Percentiles rank a stretch among this genome's conserved stretches.
These are phyloP conservation scores for Pteromalus puparum DNA, from an alignment of 1,140 invertebrate genomes.

Conservation along the genomic window DNA sequence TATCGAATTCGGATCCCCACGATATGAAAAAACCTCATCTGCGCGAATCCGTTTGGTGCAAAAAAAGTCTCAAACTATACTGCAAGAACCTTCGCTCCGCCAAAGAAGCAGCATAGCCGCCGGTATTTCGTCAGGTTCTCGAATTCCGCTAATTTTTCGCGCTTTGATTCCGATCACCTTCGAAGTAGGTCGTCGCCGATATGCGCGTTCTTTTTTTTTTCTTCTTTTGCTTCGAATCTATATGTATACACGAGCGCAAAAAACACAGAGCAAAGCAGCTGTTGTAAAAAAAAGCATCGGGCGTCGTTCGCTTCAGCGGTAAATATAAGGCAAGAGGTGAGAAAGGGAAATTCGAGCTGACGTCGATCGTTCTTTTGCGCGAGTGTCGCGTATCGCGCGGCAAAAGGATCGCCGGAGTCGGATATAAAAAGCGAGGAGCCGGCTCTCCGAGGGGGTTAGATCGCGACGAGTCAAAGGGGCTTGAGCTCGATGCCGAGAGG, in stretches of 20 bases:
- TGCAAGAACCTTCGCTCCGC: background rate
- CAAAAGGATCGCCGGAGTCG: slow-evolving; percentile 35
- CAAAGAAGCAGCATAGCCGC: background rate
- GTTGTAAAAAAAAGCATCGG: slow-evolving; percentile 20
- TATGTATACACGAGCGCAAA: background rate
- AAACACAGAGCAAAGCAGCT: background rate
- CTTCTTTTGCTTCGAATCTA: background rate
- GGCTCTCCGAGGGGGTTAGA: slow-evolving; percentile 1
- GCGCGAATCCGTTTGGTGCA: no score
- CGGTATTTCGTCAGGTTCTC: background rate
- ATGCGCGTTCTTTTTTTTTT: background rate
- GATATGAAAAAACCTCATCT: no score
- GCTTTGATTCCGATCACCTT: background rate
- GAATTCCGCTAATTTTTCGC: slow-evolving; percentile 18
- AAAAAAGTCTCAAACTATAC: no score
- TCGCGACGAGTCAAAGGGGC: slow-evolving; percentile 7
- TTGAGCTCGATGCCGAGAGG: background rate
- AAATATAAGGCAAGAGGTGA: slow-evolving; percentile 30
- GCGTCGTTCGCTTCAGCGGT: background rate
- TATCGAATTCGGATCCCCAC: no score
- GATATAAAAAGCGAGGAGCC: slow-evolving; percentile 20
- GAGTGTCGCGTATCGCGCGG: background rate
- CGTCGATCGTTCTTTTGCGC: slow-evolving; percentile 38
- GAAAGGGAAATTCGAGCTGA: slow-evolving; percentile 43
- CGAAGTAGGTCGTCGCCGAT: background rate